phyloP scores from a whole-genome alignment of 2,888 invertebrate species.

The Eilema sororculum region DNA sequence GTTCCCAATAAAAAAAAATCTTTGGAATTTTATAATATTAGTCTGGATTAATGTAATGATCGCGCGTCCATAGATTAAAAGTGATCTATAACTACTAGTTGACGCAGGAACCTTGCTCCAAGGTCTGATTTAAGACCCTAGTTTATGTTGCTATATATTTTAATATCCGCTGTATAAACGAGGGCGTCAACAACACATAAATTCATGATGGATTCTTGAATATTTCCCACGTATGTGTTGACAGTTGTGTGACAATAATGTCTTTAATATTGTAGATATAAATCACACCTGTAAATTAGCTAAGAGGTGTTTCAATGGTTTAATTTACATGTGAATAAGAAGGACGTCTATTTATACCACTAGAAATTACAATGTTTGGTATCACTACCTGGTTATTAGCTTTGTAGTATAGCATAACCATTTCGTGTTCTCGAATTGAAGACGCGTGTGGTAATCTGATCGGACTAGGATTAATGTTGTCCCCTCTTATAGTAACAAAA shows the following conservation, averaged over 20 bases:
- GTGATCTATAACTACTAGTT: constrained; percentile 35
- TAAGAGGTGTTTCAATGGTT: neutral
- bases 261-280: constrained; percentile 10
- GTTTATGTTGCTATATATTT: constrained; percentile 42
- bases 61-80: constrained; percentile 24
- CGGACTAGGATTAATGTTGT: no score
- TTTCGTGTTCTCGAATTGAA: no score
- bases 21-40: neutral
- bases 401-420: no score
- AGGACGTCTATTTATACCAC: no score
- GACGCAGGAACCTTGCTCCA: constrained; percentile 29
- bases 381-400: no score
- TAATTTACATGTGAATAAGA: neutral
- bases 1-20: neutral
- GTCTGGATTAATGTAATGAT: neutral
- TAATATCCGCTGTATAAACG: constrained; percentile 42
- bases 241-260: constrained; percentile 19
- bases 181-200: constrained; percentile 15
- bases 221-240: constrained; percentile 15
- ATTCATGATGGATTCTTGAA: constrained; percentile 21
- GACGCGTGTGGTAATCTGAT: no score
- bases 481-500: no score
- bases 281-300: neutral
- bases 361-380: no score
- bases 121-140: constrained; percentile 38